Conservation (phyloP, 1,140 invertebrate species). For the Heliconius melpomene region DNA sequence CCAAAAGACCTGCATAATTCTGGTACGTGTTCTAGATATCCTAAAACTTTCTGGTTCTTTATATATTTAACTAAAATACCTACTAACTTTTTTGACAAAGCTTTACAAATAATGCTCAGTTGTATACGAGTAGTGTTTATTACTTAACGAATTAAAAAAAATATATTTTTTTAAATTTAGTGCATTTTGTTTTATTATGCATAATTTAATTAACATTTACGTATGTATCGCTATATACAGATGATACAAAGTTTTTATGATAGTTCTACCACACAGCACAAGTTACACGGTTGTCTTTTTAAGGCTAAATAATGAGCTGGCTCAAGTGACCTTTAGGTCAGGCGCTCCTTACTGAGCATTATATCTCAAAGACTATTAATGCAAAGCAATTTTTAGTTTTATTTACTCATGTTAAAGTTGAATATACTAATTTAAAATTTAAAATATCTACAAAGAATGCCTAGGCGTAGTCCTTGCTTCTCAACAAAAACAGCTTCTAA, state of each 20-base stretch:
- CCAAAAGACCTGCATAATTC: slow-evolving; percentile 40
- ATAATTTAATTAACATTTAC: too few species aligned
- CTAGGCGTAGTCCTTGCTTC: slow-evolving; percentile 10
- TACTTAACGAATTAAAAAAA: background rate
- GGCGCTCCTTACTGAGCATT: slow-evolving; percentile 23
- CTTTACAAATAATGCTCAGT: background rate
- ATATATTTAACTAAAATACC: background rate
- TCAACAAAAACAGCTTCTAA: slow-evolving; percentile 1
- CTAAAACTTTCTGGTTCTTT: slow-evolving; percentile 21
- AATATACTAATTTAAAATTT: slow-evolving; percentile 9
- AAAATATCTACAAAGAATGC: background rate
- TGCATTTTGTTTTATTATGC: too few species aligned
- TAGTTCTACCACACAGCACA: background rate
- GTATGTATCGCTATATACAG: background rate
- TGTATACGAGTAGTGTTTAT: background rate
- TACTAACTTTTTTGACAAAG: background rate
- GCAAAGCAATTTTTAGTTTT: slow-evolving; percentile 17
- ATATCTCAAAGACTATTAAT: slow-evolving; percentile 1
- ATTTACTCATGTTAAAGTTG: slow-evolving; percentile 17
- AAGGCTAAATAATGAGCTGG: slow-evolving; percentile 31
- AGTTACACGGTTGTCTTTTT: slow-evolving; percentile 29
- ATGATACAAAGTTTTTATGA: background rate
- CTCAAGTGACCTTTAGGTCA: slow-evolving; percentile 37
- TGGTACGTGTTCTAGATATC: slow-evolving; percentile 31
- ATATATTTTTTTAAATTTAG: too few species aligned